Evolutionary conservation across 2,797 vertebrate genomes (phyloP).

Genomic region (Neosilurus hyrtlii): DNA sequence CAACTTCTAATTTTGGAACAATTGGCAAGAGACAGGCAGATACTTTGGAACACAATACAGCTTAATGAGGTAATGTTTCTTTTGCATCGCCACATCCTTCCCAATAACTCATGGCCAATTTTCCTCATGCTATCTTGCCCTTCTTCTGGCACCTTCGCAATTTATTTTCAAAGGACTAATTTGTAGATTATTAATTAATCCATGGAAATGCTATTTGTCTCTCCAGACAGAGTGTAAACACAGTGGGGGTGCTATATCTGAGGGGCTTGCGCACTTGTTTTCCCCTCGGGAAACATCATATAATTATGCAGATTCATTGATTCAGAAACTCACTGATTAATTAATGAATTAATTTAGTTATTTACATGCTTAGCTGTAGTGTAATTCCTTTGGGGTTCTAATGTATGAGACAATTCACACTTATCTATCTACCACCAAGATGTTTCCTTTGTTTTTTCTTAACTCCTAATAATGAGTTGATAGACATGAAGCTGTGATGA

Average conservation of each 20-base stretch:
- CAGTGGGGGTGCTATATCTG: slow-evolving; percentile 66
- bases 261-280: slow-evolving; percentile 64
- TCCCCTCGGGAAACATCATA: slow-evolving; percentile 60
- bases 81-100: slow-evolving; percentile 5
- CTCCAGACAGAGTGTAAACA: slow-evolving; percentile 64
- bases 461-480: slow-evolving; percentile 48
- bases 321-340: background rate
- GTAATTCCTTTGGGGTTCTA: slow-evolving; percentile 55
- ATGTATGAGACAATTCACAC: slow-evolving; percentile 7
- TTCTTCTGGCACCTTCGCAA: slow-evolving; percentile 60
- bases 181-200: slow-evolving; percentile 80
- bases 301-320: slow-evolving; percentile 54
- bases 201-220: slow-evolving; percentile 72
- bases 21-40: no score
- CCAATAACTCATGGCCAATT: slow-evolving; percentile 60
- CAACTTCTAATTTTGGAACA: no score
- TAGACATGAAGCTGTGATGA: slow-evolving; percentile 13
- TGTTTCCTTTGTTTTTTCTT: slow-evolving; percentile 42
- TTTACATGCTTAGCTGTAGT: slow-evolving; percentile 50
- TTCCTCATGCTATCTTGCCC: slow-evolving; percentile 49
- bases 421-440: slow-evolving; percentile 22
- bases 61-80: slow-evolving; percentile 21
- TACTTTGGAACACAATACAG: slow-evolving; percentile 1
- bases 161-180: slow-evolving; percentile 74
- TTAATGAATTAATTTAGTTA: background rate